phyloP scores from a whole-genome alignment of 2,113 vertebrate genomes.

The Cyanoramphus novaezelandiae region DNA sequence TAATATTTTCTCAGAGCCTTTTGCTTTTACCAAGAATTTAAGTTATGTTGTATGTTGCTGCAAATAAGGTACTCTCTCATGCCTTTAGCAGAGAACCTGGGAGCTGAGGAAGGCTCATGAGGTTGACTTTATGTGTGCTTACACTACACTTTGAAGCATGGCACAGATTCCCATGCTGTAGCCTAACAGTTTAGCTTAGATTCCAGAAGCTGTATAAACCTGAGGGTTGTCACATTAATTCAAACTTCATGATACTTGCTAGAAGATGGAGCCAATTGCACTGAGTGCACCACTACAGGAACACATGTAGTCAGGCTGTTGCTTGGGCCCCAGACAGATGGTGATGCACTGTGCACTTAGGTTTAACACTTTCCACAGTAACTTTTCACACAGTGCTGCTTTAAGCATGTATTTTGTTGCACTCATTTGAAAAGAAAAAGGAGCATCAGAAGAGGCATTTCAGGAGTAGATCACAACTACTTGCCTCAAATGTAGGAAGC shows the following conservation, averaged over 20 bases:
- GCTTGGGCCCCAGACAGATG: not conserved
- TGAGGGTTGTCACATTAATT: not conserved
- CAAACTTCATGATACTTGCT: not conserved
- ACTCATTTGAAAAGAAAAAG: not conserved
- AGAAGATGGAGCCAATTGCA: not conserved
- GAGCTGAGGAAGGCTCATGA: not conserved
- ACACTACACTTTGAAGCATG: not conserved
- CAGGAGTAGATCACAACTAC: not conserved
- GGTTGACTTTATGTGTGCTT: not conserved
- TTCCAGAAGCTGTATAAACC: not conserved
- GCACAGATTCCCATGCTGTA: not conserved
- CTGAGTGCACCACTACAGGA: not conserved
- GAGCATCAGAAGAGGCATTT: not conserved
- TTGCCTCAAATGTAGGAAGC: not conserved
- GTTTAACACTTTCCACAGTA: not conserved
- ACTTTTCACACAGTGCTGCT: not conserved
- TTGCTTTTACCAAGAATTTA: not conserved
- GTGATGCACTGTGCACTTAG: not conserved
- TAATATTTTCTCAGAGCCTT: not conserved
- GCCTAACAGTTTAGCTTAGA: not conserved
- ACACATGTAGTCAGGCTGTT: not conserved
- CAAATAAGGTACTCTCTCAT: not conserved
- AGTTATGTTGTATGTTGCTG: not conserved
- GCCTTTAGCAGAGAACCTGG: not conserved
- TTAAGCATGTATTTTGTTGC: fast-evolving